Base-by-base conservation (phyloP, 2,797 vertebrate species). In the Crenichthys baileyi region DNA sequence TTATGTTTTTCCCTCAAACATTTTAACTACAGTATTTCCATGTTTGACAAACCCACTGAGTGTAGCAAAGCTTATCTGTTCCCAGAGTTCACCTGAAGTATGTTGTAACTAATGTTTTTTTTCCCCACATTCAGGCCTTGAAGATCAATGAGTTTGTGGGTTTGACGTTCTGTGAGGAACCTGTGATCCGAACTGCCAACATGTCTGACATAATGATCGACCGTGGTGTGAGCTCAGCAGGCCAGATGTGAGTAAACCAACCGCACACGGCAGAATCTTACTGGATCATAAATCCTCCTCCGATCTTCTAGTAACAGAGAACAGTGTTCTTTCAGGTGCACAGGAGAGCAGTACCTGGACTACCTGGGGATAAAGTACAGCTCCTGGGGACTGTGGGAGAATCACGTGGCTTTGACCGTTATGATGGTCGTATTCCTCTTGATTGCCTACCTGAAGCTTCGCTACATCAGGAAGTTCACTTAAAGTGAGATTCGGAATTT, bases 351-450 rank as follows among this genome's bases (percentile, higher is more conserved):
- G 0, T 94, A 95, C 65, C 94, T 99, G 92, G 5, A 44, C 9
- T 92, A 75, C 3, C 95, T 97, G 90, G 97, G 97, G 26, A 97
- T 98, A 1, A 91, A 96, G 5, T 73, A 76, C 12, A 96, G 92
- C 16, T 26, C 79, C n/a, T 98, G 97, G 98, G 96, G 95, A 20
- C 86, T 98, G 53, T 99, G 98, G 97, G 90, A 93, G 93, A 99
- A 98, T 76, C 96, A 98, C 0, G 39, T 98, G 60, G 97, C 96
- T 24, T 81, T 99, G 71, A 87, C 81, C 15, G 87, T 92, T 74
- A 97, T 98, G 97, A 94, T 81, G 0, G 0, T 96, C 1, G 87
- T 96, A 65, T 98, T 98, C 90, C 94, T 98, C 13, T 70, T 79
- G 61, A 96, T 98, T 0, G 88, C 97, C 0, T 99, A 97, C 85